Conservation (phyloP, 2,797 vertebrate species). For the Sphenopsis melanotis region DNA sequence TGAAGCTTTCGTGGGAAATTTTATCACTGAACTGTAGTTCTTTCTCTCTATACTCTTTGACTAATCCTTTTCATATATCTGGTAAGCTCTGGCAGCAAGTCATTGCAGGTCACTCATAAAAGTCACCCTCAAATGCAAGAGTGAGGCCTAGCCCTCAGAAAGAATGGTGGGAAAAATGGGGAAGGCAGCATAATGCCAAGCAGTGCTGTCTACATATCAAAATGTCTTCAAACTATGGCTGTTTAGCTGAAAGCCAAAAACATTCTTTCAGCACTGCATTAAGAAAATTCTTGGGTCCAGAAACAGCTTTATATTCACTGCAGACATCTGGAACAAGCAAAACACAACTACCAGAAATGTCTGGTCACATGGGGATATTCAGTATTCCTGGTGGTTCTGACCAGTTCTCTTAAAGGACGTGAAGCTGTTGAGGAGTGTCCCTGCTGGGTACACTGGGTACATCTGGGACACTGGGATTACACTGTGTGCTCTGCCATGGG, state of each 20-base stretch:
- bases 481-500: accelerated
- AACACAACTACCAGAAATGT: neutral
- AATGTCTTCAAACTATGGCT: neutral
- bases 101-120: neutral
- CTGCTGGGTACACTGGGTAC: neutral
- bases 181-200: neutral
- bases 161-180: neutral
- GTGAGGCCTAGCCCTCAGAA: neutral
- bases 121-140: neutral
- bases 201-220: neutral
- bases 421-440: neutral
- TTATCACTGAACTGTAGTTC: neutral
- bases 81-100: neutral
- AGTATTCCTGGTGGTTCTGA: neutral
- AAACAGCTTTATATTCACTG: neutral
- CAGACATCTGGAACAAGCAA: neutral
- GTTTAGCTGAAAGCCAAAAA: neutral
- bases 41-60: neutral
- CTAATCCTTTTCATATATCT: neutral
- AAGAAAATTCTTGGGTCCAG: neutral
- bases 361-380: neutral
- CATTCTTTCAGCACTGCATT: neutral
- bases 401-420: neutral
- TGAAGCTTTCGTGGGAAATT: neutral
- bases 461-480: neutral